Base-by-base conservation (phyloP, 2,888 invertebrate species). In the Leptinotarsa peninsularis region DNA sequence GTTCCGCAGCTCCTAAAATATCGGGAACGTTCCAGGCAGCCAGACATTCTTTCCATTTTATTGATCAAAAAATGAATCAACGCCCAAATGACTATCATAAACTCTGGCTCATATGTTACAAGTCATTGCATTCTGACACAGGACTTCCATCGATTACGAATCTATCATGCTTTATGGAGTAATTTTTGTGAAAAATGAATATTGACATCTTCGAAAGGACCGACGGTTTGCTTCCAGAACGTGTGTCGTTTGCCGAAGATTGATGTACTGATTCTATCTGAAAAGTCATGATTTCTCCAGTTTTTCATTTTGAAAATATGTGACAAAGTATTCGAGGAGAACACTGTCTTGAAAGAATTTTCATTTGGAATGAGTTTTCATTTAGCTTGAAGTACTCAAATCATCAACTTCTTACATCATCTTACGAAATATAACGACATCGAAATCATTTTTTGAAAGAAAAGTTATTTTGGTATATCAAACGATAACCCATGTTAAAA, bases 181-280 rank as follows among this genome's bases (percentile, higher is more conserved):
- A 85, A 85, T 87, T 87, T 84, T 82, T 82, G 83, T 87, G 87
- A 87, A 85, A 87, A 86, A 87, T 87, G 87, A 86, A 86, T 87
- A 87, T 86, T 86, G 86, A 87, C 86, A 85, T 85, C 82, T 83
- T 78, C 76, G 83, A 81, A 56, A 23, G 69, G 52, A 67, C 66
- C 72, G 54, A 72, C 27, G 68, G 68, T 68, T 68, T 21, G 54
- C 68, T 68, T 68, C 13, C 21, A 68, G n/a, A 68, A 52, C 52
- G 33, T 71, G 69, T 73, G 71, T 73, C 71, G 67, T 69, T 68
- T 49, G 49, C 18, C 13, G 74, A 72, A 67, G 76, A 76, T 72
- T 68, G 66, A 76, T 76, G 43, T 15, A 54, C 68, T 58, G 63
- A 63, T 76, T 73, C 74, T 76, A 72, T 76, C 66, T 72, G 69